phyloP scores from a whole-genome alignment of 2,797 vertebrate species.

The Semaprochilodus insignis region DNA sequence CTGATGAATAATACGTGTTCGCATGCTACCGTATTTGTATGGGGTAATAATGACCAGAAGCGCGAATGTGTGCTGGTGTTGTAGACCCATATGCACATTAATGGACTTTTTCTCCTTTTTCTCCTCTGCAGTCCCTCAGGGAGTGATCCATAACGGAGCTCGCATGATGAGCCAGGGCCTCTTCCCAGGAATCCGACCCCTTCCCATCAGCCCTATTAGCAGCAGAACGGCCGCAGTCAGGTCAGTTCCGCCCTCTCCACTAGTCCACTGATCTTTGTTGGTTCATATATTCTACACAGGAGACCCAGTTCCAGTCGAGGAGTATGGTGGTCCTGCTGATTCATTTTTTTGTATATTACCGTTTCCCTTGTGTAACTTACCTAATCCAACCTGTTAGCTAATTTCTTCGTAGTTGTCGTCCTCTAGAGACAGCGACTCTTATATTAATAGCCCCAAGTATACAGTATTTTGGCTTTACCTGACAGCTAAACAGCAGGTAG shows the following conservation, averaged over 20 bases:
- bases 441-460: too few species aligned
- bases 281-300: neutral
- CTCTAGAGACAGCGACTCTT: too few species aligned
- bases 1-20: constrained; percentile 37
- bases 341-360: neutral
- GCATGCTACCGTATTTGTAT: constrained; percentile 33
- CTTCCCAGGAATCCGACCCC: constrained; percentile 85
- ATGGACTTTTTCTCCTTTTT: constrained; percentile 34
- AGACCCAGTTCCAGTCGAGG: neutral
- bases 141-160: constrained; percentile 90
- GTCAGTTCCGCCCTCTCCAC: constrained; percentile 69
- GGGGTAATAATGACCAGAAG: constrained; percentile 19
- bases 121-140: constrained; percentile 81
- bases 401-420: too few species aligned
- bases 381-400: neutral
- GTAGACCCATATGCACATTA: constrained; percentile 14
- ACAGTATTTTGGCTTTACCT: too few species aligned
- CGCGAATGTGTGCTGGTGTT: constrained; percentile 5
- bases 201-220: constrained; percentile 86
- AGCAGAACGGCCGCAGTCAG: constrained; percentile 83
- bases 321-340: neutral
- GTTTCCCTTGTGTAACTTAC: neutral
- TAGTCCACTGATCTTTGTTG: neutral
- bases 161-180: constrained; percentile 87
- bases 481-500: too few species aligned